Evolutionary conservation across 2,113 vertebrate species (phyloP), one percentile per base, ranked within the genome.

Genomic region (Notiomystis cincta): DNA sequence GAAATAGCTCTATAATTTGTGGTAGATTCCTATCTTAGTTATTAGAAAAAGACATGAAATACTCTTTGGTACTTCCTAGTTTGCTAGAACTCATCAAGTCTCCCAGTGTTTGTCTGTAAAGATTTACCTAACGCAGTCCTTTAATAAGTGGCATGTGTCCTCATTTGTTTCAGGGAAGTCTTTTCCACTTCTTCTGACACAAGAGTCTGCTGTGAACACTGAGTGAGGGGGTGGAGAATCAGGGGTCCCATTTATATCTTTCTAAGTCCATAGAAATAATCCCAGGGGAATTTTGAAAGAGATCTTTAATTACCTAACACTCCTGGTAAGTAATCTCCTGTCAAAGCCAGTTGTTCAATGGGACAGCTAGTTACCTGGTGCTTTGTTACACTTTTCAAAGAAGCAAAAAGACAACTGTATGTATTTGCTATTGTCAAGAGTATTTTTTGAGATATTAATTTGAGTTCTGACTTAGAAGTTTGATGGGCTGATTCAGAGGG

Each of bases 61-160:
- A 25, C 31, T 38, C 72, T 61, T 42, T 72, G 24, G 30, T 57
- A 50, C 22, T 78, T 58, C 38, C 14, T 62, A 78, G 4, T 78
- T 91, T 48, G 2, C 17, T 79, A 61, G 30, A 65, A 30, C 15
- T 75, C 1, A 0, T 64, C 44, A 75, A 72, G 11, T 50, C 14
- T 76, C 38, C 7, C 35, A 11, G 0, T 20, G 24, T 62, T 89
- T 83, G 17, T 21, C 67, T 70, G 24, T 37, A 44, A 65, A 48
- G 20, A 3, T 70, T 93, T 67, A 58, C 8, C 13, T 56, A 82
- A 37, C 40, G 13, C 13, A 58, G 14, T 40, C 37, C 22, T 86
- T 75, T 64, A 54, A 54, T 20, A 66, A 58, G 19, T 0, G 1
- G 7, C 38, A 50, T 0, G 0, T 23, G 15, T 54, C 72, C 53